Conservation (phyloP, 1,140 invertebrate genomes). For the Asbolus verrucosus region DNA sequence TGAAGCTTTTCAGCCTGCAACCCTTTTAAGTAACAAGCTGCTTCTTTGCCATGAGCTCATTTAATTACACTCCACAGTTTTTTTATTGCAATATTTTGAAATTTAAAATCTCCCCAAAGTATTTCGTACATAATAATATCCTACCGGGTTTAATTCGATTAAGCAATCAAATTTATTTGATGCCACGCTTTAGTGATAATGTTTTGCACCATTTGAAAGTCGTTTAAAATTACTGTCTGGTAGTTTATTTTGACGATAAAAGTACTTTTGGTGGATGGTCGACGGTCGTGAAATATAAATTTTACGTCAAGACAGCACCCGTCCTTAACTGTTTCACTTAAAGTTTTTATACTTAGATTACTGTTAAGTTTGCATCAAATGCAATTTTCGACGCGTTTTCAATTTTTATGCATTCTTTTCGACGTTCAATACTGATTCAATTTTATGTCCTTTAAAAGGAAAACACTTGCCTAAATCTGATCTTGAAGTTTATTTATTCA, state of each 20-base stretch:
- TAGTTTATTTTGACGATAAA: not conserved
- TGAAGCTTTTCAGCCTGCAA: conserved; percentile 20
- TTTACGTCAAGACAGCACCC: conserved; percentile 1
- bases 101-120: not conserved
- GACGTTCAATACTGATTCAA: not conserved
- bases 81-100: not conserved
- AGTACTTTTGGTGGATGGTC: not conserved
- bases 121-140: too few species aligned
- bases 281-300: conserved; percentile 12
- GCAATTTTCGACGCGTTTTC: conserved; percentile 8
- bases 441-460: not conserved
- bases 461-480: conserved; percentile 2
- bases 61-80: conserved; percentile 10
- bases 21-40: not conserved
- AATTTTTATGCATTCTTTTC: conserved; percentile 8
- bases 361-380: conserved; percentile 27
- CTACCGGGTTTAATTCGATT: too few species aligned
- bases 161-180: not conserved
- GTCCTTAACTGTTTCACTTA: not conserved
- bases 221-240: not conserved
- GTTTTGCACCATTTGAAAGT: not conserved
- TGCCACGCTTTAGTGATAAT: not conserved
- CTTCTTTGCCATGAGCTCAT: conserved; percentile 1
- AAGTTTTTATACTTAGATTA: conserved; percentile 19
- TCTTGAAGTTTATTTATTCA: conserved; percentile 20